Conservation (phyloP, 2,888 invertebrate genomes). For the Hydraecia micacea region DNA sequence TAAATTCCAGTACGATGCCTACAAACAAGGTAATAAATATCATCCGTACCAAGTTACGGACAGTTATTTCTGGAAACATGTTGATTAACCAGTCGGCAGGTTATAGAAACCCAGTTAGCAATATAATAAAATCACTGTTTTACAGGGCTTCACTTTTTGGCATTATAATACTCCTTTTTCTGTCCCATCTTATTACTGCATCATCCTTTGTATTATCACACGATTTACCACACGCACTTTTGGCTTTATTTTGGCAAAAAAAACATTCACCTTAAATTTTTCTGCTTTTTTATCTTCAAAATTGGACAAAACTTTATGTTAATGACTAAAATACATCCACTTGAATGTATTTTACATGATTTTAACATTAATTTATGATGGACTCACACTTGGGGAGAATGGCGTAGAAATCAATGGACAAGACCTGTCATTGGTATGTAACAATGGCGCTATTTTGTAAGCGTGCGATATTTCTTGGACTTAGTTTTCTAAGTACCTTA, state of each 20-base stretch:
- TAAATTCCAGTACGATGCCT: constrained; percentile 2
- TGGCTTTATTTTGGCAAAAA: neutral
- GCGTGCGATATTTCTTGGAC: constrained; percentile 39
- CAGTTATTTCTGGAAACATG: constrained; percentile 14
- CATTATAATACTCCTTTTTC: neutral
- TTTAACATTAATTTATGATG: neutral
- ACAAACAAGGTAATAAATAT: constrained; percentile 10
- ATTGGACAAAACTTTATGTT: neutral
- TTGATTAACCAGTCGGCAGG: neutral
- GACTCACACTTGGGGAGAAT: neutral
- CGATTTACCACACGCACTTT: neutral
- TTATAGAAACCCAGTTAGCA: neutral
- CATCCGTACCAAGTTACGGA: constrained; percentile 6
- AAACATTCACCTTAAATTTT: neutral
- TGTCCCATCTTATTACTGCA: neutral
- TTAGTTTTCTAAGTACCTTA: too few species aligned
- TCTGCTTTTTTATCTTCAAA: neutral
- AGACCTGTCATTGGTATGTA: constrained; percentile 30
- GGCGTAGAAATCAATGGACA: constrained; percentile 39
- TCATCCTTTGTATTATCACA: neutral
- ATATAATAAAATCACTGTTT: neutral
- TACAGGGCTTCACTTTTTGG: too few species aligned
- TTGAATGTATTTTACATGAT: neutral
- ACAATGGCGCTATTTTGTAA: constrained; percentile 17
- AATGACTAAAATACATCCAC: neutral